Conservation (phyloP, 2,888 invertebrate species). For the Campopleginae sp. region DNA sequence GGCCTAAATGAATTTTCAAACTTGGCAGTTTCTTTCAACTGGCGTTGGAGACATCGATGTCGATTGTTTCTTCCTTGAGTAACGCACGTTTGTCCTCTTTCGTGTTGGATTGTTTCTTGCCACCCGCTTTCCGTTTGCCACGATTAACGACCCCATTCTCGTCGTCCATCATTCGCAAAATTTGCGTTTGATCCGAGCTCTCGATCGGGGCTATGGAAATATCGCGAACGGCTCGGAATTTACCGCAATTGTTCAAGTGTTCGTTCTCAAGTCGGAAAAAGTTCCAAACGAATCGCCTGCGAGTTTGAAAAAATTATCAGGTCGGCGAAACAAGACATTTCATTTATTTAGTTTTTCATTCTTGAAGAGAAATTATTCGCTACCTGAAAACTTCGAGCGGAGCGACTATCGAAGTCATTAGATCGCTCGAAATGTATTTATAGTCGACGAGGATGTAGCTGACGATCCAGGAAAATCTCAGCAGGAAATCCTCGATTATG, state of each 20-base stretch:
- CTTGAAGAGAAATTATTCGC: not conserved
- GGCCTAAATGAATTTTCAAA: constrained; percentile 24
- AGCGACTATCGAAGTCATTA: constrained; percentile 93
- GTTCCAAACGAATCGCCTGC: constrained; percentile 98
- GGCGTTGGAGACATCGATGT: constrained; percentile 81
- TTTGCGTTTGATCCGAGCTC: constrained; percentile 95
- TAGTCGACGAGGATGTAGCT: constrained; percentile 94
- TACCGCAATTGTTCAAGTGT: constrained; percentile 99
- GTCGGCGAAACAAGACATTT: not conserved
- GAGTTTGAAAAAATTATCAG: constrained; percentile 59
- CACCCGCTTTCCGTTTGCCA: constrained; percentile 84
- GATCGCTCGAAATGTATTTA: constrained; percentile 90
- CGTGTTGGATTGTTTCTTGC: constrained; percentile 80
- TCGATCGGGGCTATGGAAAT: constrained; percentile 98
- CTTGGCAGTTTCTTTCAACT: constrained; percentile 74
- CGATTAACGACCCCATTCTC: constrained; percentile 94
- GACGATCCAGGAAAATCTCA: constrained; percentile 97
- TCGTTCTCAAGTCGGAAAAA: constrained; percentile 99
- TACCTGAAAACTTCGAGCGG: constrained; percentile 96
- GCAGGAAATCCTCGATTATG: constrained; percentile 96
- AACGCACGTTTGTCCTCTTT: constrained; percentile 85
- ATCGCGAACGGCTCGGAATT: constrained; percentile 98
- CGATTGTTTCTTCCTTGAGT: constrained; percentile 83
- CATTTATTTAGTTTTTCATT: not conserved
- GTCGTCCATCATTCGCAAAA: constrained; percentile 98